These are phyloP conservation scores for Hylaeus volcanicus DNA, from an alignment of 1,140 invertebrate species.

Conservation along the genomic window DNA sequence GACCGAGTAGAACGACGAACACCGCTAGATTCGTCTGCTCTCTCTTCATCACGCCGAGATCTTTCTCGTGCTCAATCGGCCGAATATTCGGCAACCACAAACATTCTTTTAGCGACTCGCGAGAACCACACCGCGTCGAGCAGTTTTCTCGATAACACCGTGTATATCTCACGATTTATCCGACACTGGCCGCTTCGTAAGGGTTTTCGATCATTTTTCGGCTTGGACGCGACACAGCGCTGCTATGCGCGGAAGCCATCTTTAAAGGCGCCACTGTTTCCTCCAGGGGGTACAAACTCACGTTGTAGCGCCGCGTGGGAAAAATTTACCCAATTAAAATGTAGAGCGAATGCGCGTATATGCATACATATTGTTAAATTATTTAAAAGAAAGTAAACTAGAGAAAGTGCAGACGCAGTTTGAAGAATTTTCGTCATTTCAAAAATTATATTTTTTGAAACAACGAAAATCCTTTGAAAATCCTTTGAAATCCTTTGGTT, in stretches of 20 bases:
- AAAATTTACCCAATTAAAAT: too few species aligned
- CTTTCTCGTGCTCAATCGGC: background rate
- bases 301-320: too few species aligned
- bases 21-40: conserved; percentile 42
- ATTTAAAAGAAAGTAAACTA: too few species aligned
- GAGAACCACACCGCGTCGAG: background rate
- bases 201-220: conserved; percentile 24
- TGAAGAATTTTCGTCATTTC: too few species aligned
- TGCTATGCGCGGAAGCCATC: conserved; percentile 58
- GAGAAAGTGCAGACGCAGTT: too few species aligned
- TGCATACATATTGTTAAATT: too few species aligned
- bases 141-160: background rate
- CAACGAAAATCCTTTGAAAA: too few species aligned
- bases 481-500: too few species aligned
- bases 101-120: background rate
- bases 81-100: background rate
- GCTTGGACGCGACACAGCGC: conserved; percentile 35
- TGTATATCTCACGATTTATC: background rate
- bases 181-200: conserved; percentile 8
- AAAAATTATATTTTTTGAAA: too few species aligned
- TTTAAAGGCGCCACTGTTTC: conserved; percentile 61
- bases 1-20: conserved; percentile 64
- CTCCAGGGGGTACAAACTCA: too few species aligned
- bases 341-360: too few species aligned
- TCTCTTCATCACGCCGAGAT: conserved; percentile 41